phyloP scores from a whole-genome alignment of 2,888 invertebrate species.

The Mantis religiosa region DNA sequence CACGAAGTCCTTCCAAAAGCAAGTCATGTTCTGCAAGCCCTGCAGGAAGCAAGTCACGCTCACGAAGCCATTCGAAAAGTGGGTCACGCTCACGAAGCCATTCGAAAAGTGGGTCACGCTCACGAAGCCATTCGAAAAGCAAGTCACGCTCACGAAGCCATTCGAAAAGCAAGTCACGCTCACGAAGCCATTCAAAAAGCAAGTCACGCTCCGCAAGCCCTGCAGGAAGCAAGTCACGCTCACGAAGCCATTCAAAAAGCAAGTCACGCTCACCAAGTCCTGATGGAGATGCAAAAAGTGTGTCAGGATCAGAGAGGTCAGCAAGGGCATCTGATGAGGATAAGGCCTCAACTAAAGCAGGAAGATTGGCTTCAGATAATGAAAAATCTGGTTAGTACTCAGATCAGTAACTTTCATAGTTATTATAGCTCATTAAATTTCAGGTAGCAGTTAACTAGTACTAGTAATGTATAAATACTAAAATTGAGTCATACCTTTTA shows the following conservation, averaged over 20 bases:
- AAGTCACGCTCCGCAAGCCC: conserved; percentile 12
- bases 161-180: background rate
- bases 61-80: background rate
- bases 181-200: conserved; percentile 32
- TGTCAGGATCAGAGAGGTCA: conserved; percentile 36
- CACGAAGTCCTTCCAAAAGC: background rate
- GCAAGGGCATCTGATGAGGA: conserved; percentile 30
- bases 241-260: conserved; percentile 34
- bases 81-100: conserved; percentile 29
- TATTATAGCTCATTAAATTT: no score
- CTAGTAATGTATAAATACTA: no score
- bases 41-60: background rate
- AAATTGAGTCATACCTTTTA: no score
- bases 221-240: conserved; percentile 33
- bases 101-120: conserved; percentile 30
- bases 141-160: background rate
- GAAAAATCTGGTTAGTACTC: conserved; percentile 15
- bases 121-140: conserved; percentile 32
- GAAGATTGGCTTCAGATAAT: conserved; percentile 10
- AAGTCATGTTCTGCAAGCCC: background rate
- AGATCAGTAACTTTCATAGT: background rate
- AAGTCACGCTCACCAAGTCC: conserved; percentile 31
- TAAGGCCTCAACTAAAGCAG: conserved; percentile 20
- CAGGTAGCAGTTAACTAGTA: no score
- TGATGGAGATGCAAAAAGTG: conserved; percentile 37